Evolutionary conservation across 2,888 invertebrate species (phyloP).

Genomic region (Rhyacophila evoluta): DNA sequence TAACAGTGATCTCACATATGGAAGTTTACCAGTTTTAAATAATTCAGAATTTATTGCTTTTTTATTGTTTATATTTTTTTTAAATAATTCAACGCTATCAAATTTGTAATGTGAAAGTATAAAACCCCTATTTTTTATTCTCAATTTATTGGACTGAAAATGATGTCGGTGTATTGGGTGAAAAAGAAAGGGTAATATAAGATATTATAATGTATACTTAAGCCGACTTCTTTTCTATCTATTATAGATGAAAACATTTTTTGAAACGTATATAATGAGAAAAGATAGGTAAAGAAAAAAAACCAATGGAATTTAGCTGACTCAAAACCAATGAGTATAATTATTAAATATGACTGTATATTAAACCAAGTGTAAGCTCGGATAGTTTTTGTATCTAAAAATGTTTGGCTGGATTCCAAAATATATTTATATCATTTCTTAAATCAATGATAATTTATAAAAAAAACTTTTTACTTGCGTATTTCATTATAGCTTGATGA

Average conservation of each 20-base stretch:
- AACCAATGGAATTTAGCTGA: not conserved
- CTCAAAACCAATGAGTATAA: not conserved
- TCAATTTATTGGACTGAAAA: conserved; percentile 10
- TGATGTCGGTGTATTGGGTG: not conserved
- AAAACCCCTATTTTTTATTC: not conserved
- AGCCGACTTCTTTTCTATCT: not conserved
- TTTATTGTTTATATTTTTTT: too few relatives aligned
- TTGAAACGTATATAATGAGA: not conserved
- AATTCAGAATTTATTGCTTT: too few relatives aligned
- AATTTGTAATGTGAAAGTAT: not conserved
- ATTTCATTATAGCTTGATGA: conserved; percentile 13
- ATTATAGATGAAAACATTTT: not conserved
- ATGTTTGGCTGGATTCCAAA: conserved; percentile 3
- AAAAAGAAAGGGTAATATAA: not conserved
- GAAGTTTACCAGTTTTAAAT: too few relatives aligned
- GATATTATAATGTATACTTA: not conserved
- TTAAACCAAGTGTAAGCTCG: not conserved
- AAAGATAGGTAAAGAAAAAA: not conserved
- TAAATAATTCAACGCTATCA: not conserved
- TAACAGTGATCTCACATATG: too few relatives aligned
- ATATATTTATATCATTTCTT: not conserved
- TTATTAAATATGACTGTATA: not conserved
- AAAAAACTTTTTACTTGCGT: not conserved
- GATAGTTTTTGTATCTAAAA: not conserved
- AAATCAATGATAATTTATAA: not conserved